These are phyloP conservation scores for Diuraphis noxia DNA, from an alignment of 1,140 invertebrate genomes.

Conservation along the genomic window DNA sequence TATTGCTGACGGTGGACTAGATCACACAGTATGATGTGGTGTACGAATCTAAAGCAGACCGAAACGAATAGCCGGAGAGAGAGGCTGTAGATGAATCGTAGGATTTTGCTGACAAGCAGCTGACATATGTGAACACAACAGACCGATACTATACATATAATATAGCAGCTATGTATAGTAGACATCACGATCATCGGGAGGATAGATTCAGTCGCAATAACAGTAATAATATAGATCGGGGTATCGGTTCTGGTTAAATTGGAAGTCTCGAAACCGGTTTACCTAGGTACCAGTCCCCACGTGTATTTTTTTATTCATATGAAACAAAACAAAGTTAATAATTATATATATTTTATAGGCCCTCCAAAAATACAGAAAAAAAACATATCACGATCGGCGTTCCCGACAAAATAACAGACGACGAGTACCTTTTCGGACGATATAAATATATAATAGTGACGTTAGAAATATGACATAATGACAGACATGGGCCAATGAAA, in stretches of 20 bases:
- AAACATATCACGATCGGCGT: slow-evolving; percentile 15
- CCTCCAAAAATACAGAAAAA: slow-evolving; percentile 22
- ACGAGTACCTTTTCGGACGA: not conserved
- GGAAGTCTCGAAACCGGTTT: slow-evolving; percentile 38
- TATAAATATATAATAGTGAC: slow-evolving; percentile 30
- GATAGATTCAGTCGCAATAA: slow-evolving; percentile 16
- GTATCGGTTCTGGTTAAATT: slow-evolving; percentile 29
- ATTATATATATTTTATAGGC: slow-evolving; percentile 26
- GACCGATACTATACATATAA: not conserved
- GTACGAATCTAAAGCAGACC: slow-evolving; percentile 11
- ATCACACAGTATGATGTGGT: not conserved
- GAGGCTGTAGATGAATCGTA: slow-evolving; percentile 32
- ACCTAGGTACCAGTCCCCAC: not conserved
- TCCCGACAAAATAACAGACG: not conserved
- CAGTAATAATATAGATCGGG: slow-evolving; percentile 50
- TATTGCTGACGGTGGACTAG: slow-evolving; percentile 32
- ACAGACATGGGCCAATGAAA: slow-evolving; percentile 22
- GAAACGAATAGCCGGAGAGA: slow-evolving; percentile 15
- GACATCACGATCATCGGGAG: slow-evolving; percentile 27
- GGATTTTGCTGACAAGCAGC: slow-evolving; percentile 31
- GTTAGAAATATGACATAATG: slow-evolving; percentile 10
- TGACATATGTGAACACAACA: slow-evolving; percentile 25
- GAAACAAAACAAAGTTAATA: slow-evolving; percentile 28
- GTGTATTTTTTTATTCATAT: not conserved
- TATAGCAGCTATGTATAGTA: not conserved